These are phyloP conservation scores for Creontiades dilutus DNA, from an alignment of 2,888 invertebrate genomes.

Conservation along the genomic window DNA sequence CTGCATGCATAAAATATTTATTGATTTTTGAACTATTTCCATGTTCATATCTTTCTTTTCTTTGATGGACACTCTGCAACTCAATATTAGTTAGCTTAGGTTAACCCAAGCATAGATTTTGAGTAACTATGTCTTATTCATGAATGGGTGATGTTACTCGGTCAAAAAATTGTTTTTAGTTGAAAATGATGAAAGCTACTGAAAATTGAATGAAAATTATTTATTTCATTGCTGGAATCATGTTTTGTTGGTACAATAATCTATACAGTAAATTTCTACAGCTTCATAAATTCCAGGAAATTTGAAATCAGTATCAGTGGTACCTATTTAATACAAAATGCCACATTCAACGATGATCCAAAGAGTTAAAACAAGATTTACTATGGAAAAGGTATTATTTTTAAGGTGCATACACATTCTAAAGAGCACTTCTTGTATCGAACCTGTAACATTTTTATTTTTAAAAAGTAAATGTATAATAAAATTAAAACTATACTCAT, in stretches of 20 bases:
- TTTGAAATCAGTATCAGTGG: neutral
- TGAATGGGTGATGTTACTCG: too few relatives aligned
- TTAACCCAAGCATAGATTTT: too few relatives aligned
- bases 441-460: constrained; percentile 10
- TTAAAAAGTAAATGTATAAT: neutral
- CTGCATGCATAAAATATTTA: too few relatives aligned
- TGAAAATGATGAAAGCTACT: neutral
- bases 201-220: constrained; percentile 2
- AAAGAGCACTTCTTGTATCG: constrained; percentile 9
- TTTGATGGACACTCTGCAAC: too few relatives aligned
- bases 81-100: too few relatives aligned
- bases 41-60: too few relatives aligned
- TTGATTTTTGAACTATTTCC: too few relatives aligned
- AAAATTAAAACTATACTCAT: constrained; percentile 21
- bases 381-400: constrained; percentile 32
- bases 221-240: constrained; percentile 12
- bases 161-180: neutral
- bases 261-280: constrained; percentile 10
- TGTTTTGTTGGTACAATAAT: neutral
- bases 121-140: too few relatives aligned
- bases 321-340: neutral
- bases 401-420: constrained; percentile 27
- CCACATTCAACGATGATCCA: neutral
- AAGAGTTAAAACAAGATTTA: neutral
- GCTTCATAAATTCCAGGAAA: neutral